Evolutionary conservation across 2,113 vertebrate species (phyloP).

Genomic region (Barnardius zonarius): DNA sequence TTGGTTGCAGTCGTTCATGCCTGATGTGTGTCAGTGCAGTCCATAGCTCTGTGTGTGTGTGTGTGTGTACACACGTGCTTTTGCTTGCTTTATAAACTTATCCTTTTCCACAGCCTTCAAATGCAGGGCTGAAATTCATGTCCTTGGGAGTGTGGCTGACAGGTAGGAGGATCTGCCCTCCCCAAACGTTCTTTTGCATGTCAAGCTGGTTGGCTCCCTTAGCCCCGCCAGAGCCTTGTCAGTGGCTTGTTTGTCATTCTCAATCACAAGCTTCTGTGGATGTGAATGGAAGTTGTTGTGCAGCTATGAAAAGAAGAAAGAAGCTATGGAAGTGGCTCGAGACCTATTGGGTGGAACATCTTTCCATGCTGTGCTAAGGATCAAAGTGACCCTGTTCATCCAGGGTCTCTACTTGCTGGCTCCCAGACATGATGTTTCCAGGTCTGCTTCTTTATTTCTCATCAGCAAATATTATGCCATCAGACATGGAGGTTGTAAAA

Average conservation of each 20-base stretch:
- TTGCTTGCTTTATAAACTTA: neutral
- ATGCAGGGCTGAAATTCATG: neutral
- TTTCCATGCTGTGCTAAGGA: neutral
- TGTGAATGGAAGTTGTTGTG: neutral
- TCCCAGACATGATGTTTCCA: neutral
- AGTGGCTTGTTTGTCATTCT: neutral
- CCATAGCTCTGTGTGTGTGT: neutral
- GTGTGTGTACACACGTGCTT: fast-evolving
- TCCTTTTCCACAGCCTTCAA: neutral
- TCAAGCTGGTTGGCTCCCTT: neutral
- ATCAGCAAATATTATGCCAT: neutral
- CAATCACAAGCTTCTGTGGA: neutral
- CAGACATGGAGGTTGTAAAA: neutral
- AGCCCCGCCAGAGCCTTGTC: neutral
- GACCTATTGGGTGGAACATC: neutral
- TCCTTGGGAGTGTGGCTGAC: neutral
- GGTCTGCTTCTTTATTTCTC: neutral
- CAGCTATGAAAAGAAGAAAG: neutral
- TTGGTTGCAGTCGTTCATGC: fast-evolving
- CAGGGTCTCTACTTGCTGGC: neutral
- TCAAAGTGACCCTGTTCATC: neutral
- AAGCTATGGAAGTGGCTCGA: neutral
- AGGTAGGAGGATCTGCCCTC: neutral
- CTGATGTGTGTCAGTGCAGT: neutral
- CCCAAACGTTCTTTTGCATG: neutral